Base-by-base conservation (phyloP, 1,140 invertebrate genomes). In the Cecropterus lyciades region DNA sequence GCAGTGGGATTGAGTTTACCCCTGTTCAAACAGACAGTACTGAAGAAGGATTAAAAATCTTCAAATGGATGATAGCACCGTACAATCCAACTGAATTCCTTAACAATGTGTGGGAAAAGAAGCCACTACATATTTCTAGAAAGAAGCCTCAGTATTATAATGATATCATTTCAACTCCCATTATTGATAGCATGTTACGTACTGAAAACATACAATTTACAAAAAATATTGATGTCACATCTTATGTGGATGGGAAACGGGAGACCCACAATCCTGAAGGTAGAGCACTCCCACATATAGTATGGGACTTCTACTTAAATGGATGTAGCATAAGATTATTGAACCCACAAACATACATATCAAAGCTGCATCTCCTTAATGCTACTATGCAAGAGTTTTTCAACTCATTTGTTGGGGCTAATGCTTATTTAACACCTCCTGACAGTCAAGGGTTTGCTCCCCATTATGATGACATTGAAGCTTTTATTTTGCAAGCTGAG, bases 391-490 rank as follows among this genome's bases (percentile, higher is more conserved):
- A 99, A 92, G 99, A 99, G 91, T 97, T 95, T 82, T 99, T 99
- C 84, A 96, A 96, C 49, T 98, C 96, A 65, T 97, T 98, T 92
- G 97, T 98, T 46, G 98, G 98, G 8, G 96, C 97, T 1, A 99
- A 99, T 95, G 94, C 96, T 10, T 99, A 99, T 84, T 87, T 99
- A 48, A 99, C 99, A n/a, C 99, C 99, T 11, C 95, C 98, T 7
- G 96, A 96, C 62, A 97, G 96, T 76, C 98, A 99, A 94, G 98
- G 99, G 0, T 99, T 99, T 94, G 98, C 99, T 1, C 98, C 99
- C 0, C 98, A 99, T 92, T 99, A 96, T 91, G 99, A 99, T 93
- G 99, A 99, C 81, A 99, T 99, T 75, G 99, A 99, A 93, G 99
- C 98, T 11, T 99, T 99, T 88, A 95, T 99, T 62, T 82, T 99